Conservation (phyloP, 2,888 invertebrate species). For the Drosophila stalkeri region DNA sequence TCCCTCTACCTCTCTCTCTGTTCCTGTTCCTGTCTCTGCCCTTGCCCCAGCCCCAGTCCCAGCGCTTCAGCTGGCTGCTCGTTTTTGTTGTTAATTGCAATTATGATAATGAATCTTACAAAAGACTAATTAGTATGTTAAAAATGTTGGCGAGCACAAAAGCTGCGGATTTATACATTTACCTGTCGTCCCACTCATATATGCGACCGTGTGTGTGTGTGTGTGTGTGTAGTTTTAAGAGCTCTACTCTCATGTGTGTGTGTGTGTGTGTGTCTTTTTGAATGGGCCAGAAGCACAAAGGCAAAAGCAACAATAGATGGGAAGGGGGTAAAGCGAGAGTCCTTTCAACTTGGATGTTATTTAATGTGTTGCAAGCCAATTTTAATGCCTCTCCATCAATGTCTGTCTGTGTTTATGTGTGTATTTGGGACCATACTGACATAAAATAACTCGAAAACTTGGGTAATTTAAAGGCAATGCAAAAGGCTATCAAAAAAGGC, state of each 20-base stretch:
- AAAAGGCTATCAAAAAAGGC: background rate
- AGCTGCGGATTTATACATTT: constrained; percentile 56
- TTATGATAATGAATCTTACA: constrained; percentile 81
- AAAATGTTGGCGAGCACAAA: constrained; percentile 69
- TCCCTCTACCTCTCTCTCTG: background rate
- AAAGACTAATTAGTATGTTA: constrained; percentile 80
- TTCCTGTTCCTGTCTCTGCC: background rate
- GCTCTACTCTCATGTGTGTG: constrained; percentile 37
- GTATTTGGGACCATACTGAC: background rate
- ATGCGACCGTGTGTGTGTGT: background rate
- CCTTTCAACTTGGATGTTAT: constrained; percentile 43
- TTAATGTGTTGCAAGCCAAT: constrained; percentile 47
- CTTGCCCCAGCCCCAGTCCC: background rate
- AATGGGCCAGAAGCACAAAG: constrained; percentile 38
- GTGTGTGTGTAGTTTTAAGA: constrained; percentile 51
- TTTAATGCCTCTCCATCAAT: constrained; percentile 19
- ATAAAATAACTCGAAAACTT: background rate
- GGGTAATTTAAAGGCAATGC: background rate
- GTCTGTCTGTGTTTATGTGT: constrained; percentile 3
- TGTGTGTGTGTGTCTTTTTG: constrained; percentile 33
- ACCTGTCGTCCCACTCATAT: constrained; percentile 48
- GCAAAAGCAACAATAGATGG: constrained; percentile 32
- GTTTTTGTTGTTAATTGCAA: constrained; percentile 78
- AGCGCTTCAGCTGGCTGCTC: constrained; percentile 10
- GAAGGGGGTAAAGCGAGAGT: constrained; percentile 13